phyloP scores from a whole-genome alignment of 2,888 invertebrate genomes.

The Calameuta idolon region DNA sequence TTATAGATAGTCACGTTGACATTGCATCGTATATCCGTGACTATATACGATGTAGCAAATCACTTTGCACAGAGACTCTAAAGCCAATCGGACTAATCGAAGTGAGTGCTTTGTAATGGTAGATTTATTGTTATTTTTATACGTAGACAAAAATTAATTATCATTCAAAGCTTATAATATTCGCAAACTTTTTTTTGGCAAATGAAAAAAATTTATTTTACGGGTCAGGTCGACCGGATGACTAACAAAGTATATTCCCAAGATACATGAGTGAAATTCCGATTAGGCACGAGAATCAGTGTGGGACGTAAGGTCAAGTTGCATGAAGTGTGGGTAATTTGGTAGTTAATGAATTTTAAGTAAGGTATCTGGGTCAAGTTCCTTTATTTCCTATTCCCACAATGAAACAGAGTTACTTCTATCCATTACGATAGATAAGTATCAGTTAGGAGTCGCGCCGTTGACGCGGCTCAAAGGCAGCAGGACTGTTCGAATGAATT shows the following conservation, averaged over 20 bases:
- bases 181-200: not conserved
- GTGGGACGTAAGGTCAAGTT: not conserved
- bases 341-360: not conserved
- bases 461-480: not conserved
- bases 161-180: not conserved
- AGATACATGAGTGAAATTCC: not conserved
- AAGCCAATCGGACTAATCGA: not conserved
- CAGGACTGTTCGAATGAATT: not conserved
- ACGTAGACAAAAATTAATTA: not conserved
- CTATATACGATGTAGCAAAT: not conserved
- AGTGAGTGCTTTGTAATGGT: not conserved
- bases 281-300: not conserved
- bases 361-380: not conserved
- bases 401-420: not conserved
- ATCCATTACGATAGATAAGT: not conserved
- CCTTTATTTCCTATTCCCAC: not conserved
- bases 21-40: not conserved
- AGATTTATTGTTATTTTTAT: not conserved
- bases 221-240: not conserved
- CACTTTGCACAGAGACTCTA: not conserved
- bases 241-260: not conserved
- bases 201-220: not conserved
- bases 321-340: not conserved
- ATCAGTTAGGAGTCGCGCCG: not conserved
- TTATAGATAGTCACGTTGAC: not conserved